Percentiles rank a stretch among this genome's conserved stretches.
phyloP scores from a whole-genome alignment of 2,113 vertebrate genomes.

The Tragulus kanchil region DNA sequence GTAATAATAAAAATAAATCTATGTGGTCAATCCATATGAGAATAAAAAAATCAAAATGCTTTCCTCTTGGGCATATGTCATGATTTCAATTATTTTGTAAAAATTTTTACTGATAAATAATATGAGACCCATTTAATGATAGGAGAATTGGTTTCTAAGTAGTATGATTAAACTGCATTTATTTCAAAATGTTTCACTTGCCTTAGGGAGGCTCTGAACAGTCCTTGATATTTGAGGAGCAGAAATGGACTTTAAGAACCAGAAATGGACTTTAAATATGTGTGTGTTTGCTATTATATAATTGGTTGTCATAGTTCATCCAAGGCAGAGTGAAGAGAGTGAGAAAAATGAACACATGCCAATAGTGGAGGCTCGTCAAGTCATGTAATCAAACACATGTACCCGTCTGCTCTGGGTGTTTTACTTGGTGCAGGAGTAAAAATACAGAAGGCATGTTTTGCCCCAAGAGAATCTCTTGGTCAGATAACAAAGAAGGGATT shows the following conservation, averaged over 20 bases:
- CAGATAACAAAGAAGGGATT: background rate
- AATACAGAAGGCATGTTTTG: background rate
- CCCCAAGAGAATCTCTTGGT: background rate
- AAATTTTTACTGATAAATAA: background rate
- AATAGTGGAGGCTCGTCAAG: background rate
- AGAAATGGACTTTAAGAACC: background rate
- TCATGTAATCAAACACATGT: background rate
- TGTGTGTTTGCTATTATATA: background rate
- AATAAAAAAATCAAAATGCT: background rate
- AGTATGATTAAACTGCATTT: background rate
- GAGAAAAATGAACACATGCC: background rate
- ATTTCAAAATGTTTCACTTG: conserved; percentile 9
- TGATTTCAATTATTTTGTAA: background rate
- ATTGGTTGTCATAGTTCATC: background rate
- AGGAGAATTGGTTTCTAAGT: background rate
- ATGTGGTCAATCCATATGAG: background rate
- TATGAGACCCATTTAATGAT: background rate
- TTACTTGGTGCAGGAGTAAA: background rate
- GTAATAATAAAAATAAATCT: background rate
- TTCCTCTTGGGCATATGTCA: background rate
- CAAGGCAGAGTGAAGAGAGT: background rate
- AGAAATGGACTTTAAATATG: background rate
- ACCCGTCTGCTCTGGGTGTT: background rate
- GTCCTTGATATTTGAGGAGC: background rate
- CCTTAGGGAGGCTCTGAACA: background rate